Percentiles rank a stretch among this genome's conserved stretches.
phyloP scores from a whole-genome alignment of 2,888 invertebrate species.

The Cantharis rustica region DNA sequence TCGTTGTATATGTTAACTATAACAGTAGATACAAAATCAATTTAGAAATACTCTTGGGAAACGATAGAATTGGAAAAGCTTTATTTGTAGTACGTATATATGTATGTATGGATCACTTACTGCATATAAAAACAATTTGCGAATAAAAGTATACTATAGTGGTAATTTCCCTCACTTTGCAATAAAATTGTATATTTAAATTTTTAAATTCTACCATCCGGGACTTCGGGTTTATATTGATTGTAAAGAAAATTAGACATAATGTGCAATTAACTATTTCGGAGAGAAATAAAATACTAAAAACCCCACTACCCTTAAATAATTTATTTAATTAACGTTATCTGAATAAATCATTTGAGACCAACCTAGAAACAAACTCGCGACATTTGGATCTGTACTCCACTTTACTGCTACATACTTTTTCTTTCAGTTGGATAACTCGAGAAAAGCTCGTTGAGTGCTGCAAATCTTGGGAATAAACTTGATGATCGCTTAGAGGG shows the following conservation, averaged over 20 bases:
- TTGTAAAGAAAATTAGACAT: not conserved
- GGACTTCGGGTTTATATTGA: not conserved
- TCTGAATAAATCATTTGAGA: not conserved
- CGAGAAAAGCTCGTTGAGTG: not conserved
- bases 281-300: not conserved
- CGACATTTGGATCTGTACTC: not conserved
- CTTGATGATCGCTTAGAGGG: not conserved
- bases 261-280: not conserved
- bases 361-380: not conserved
- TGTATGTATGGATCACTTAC: not conserved
- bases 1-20: constrained; percentile 4
- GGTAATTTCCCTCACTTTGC: not conserved
- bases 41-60: constrained; percentile 1
- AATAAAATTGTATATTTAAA: not conserved
- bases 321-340: not conserved
- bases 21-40: constrained; percentile 4
- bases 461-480: not conserved
- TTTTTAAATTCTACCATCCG: not conserved
- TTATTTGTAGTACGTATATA: not conserved
- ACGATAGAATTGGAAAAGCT: constrained; percentile 1
- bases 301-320: not conserved
- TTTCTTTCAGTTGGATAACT: too few relatives aligned
- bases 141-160: not conserved
- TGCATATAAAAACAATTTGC: constrained; percentile 3
- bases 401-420: too few relatives aligned